Evolutionary conservation across 2,888 invertebrate species (phyloP).

Genomic region (Anagyrus pseudococci): DNA sequence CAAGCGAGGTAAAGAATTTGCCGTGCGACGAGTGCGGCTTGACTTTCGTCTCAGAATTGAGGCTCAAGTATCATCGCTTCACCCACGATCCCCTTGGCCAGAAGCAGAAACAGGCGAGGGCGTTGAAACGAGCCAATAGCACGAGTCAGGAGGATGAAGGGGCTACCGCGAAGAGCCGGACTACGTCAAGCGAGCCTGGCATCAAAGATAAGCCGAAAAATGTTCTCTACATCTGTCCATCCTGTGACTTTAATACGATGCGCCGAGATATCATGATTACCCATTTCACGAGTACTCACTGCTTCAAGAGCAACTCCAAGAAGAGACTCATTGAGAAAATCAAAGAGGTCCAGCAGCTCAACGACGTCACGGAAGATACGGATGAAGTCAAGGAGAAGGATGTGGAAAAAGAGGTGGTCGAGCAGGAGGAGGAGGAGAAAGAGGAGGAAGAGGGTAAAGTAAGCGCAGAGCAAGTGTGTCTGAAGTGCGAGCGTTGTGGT

Average conservation of each 20-base stretch:
- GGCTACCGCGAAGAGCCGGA: background rate
- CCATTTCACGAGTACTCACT: constrained; percentile 17
- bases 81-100: constrained; percentile 23
- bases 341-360: background rate
- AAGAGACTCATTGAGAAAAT: constrained; percentile 2
- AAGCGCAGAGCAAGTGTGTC: background rate
- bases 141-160: background rate
- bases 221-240: constrained; percentile 29
- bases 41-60: constrained; percentile 46
- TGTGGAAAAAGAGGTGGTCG: background rate
- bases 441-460: constrained; percentile 6
- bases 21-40: constrained; percentile 49
- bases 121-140: too few relatives aligned
- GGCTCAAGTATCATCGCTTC: constrained; percentile 16
- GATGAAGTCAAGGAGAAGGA: background rate
- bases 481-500: constrained; percentile 36
- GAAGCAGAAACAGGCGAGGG: background rate
- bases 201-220: too few relatives aligned
- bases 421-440: constrained; percentile 1
- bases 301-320: background rate
- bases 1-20: background rate
- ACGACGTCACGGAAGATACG: background rate
- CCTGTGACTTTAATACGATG: constrained; percentile 28
- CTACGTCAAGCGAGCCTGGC: too few relatives aligned
- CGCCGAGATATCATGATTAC: constrained; percentile 15